Evolutionary conservation across 2,888 invertebrate species (phyloP), one percentile per base, ranked within the genome.

Genomic region (Lycia hirtaria): DNA sequence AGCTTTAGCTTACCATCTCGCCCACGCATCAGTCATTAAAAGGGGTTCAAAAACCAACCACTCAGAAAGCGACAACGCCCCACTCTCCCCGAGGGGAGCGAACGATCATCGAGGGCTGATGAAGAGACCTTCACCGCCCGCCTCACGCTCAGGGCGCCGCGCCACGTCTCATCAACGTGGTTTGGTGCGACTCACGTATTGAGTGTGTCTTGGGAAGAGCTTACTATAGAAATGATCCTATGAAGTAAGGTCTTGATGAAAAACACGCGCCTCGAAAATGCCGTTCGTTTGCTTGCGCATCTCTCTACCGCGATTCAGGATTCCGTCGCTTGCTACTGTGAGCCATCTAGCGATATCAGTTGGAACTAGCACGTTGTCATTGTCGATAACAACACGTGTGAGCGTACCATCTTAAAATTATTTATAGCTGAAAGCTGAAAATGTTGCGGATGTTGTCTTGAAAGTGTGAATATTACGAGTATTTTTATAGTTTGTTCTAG

Each of bases 91-190:
- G n/a, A 10, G 10, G 24, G 41, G 26, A 41, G 24, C 26, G 41
- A 41, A 41, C 41, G 26, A 41, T 41, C 41, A 41, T 41, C 41
- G 68, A 67, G 63, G 63, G 64, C 68, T 69, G 59, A 28, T 12
- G 56, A 24, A 45, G 26, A 12, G 32, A 14, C 4, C n/a, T 28
- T 49, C 62, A 45, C 32, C 54, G 68, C 59, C 65, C 51, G 51
- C 50, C 68, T 69, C 67, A 67, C 67, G 67, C 41, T 41, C 41
- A 41, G 41, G 67, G 54, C 60, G 44, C 64, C 67, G 69, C 69
- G 67, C 69, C 67, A 69, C 69, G 33, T 52, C 64, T 69, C 69
- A 26, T 69, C 67, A 59, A 56, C 69, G 62, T 55, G 69, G 49
- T 60, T 55, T 24, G 41, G 24, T 24, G 24, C 24, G 41, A 45